phyloP scores from a whole-genome alignment of 2,888 invertebrate genomes.

The Acanthosepion pharaonis region DNA sequence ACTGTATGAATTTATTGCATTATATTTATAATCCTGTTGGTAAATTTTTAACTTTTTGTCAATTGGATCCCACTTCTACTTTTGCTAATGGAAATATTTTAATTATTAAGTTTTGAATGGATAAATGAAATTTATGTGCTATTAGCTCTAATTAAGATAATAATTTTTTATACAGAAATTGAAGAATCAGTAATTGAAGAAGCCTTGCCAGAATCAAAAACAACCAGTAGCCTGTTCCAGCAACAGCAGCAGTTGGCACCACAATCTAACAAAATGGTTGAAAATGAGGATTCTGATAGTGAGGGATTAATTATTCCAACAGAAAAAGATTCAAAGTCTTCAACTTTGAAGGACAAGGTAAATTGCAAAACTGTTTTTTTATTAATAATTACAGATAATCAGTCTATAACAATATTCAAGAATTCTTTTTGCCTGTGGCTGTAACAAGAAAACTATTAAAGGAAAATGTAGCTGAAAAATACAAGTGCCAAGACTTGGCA shows the following conservation, averaged over 20 bases:
- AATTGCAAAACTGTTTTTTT: neutral
- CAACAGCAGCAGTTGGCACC: too few relatives aligned
- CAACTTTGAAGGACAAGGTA: neutral
- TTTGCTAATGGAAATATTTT: too few relatives aligned
- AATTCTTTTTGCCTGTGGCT: neutral
- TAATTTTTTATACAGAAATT: neutral
- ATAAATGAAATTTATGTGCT: too few relatives aligned
- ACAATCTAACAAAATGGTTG: neutral
- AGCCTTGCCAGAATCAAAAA: neutral
- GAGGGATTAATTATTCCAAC: slow-evolving; percentile 23
- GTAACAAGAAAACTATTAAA: neutral
- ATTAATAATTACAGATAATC: too few relatives aligned
- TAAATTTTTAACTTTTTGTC: neutral
- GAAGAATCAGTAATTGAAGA: neutral
- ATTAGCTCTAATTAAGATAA: neutral
- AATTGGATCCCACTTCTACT: too few relatives aligned
- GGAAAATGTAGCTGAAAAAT: neutral
- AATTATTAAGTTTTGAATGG: too few relatives aligned
- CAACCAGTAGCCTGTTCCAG: too few relatives aligned
- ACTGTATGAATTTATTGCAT: neutral
- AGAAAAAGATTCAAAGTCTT: neutral
- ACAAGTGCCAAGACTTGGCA: too few relatives aligned
- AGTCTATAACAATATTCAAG: neutral
- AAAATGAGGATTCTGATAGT: slow-evolving; percentile 17
- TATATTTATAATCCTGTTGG: neutral